Conservation (phyloP, 2,113 vertebrate genomes). For the Cryptotis parvus region DNA sequence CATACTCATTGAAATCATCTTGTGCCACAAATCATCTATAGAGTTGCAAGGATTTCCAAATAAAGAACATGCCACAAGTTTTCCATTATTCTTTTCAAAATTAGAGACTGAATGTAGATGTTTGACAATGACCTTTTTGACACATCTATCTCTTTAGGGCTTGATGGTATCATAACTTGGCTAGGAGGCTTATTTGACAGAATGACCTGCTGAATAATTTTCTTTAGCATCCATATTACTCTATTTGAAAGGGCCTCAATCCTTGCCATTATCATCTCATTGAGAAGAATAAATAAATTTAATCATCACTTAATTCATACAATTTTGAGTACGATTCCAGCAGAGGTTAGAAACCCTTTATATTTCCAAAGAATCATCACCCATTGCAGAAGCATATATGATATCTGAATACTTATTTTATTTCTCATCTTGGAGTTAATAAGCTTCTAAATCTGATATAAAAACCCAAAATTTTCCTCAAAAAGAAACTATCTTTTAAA, state of each 20-base stretch:
- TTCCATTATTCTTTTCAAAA: neutral
- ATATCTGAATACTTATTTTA: neutral
- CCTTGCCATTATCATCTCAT: neutral
- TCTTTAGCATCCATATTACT: neutral
- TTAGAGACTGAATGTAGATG: neutral
- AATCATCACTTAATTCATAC: neutral
- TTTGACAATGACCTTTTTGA: neutral
- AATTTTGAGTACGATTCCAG: neutral
- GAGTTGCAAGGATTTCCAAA: neutral
- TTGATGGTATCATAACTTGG: neutral
- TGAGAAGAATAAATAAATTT: conserved; percentile 4
- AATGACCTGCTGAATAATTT: neutral
- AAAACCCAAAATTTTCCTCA: neutral
- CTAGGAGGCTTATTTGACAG: neutral
- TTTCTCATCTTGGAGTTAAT: neutral
- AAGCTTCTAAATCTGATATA: neutral
- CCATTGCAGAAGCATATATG: neutral
- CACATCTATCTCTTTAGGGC: neutral
- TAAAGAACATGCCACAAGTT: neutral
- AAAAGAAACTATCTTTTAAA: neutral
- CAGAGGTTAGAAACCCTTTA: neutral
- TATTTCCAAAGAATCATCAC: neutral
- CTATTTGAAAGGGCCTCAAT: neutral
- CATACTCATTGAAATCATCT: neutral
- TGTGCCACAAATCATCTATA: neutral